Conservation (phyloP, 1,140 invertebrate genomes). For the Panagrolaimus sp. region DNA sequence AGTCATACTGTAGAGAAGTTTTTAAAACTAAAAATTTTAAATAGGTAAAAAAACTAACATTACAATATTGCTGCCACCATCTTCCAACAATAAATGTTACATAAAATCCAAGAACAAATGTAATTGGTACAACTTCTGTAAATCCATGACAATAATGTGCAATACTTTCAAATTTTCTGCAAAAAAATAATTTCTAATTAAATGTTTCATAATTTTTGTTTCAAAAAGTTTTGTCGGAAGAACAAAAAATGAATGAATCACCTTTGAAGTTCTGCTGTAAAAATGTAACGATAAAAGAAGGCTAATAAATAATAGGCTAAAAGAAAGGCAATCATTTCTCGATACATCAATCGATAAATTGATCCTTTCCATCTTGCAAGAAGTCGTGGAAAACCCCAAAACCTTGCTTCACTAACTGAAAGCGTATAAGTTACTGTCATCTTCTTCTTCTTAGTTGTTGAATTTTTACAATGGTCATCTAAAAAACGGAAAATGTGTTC, state of each 20-base stretch:
- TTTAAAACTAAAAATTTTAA: too few species aligned
- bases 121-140: constrained; percentile 64
- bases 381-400: constrained; percentile 55
- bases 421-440: constrained; percentile 59
- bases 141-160: constrained; percentile 59
- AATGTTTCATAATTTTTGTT: too few species aligned
- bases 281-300: constrained; percentile 29
- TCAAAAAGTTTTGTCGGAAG: too few species aligned
- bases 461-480: too few species aligned
- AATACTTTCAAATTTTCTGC: constrained; percentile 59
- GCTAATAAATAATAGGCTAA: constrained; percentile 36
- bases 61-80: constrained; percentile 84
- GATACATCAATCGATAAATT: constrained; percentile 58
- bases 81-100: constrained; percentile 80
- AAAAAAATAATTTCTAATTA: constrained; percentile 20
- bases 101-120: constrained; percentile 87
- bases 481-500: too few species aligned
- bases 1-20: too few species aligned
- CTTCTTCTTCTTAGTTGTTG: background rate
- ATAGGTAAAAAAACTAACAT: constrained; percentile 58
- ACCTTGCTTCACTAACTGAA: constrained; percentile 49
- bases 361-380: constrained; percentile 64
- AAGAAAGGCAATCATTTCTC: constrained; percentile 51
- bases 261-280: constrained; percentile 25
- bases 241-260: background rate